Evolutionary conservation across 1,140 invertebrate genomes (phyloP), one percentile per base, ranked within the genome.

Genomic region (Drepana arcuata): DNA sequence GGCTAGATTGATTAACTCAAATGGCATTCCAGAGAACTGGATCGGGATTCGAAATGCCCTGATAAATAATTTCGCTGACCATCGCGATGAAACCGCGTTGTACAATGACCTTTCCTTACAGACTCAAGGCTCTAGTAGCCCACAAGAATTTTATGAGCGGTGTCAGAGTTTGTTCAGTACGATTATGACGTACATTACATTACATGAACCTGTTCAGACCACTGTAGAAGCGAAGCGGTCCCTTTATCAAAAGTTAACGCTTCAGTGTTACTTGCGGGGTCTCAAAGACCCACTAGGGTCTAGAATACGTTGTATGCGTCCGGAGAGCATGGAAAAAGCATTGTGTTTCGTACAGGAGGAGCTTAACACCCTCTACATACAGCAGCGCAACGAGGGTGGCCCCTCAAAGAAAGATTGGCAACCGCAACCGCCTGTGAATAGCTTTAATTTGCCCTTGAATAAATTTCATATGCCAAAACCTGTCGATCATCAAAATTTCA

Each of bases 131-230:
- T 6, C 24, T 3, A 4, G 24, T 21, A 26, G 6, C 4, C 24
- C 24, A 10, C 24, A 26, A 10, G 24, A 26, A 26, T 26, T 26
- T 26, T 26, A 26, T 26, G 24, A 26, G 2, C 6, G n/a, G 10
- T 26, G 24, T 26, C n/a, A 26, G n/a, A 26, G 10, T 26, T 26
- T 26, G n/a, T 26, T 26, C n/a, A 26, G 24, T 10, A 26, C 24
- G 2, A 26, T 26, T 26, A 26, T 26, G 24, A 26, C 24, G 10
- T 10, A 26, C 10, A 10, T 26, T 10, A 7, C n/a, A 2, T 10
- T 26, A 7, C 24, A 26, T 10, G 24, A 26, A 4, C 2, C 24
- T 7, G 10, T 26, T 3, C 4, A 2, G 6, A 26, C 24, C 24
- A 26, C 24, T 10, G 10, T 26, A 26, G 24, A 26, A 26, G 24